Evolutionary conservation across 2,113 vertebrate genomes (phyloP).

Genomic region (Macrotis lagotis): DNA sequence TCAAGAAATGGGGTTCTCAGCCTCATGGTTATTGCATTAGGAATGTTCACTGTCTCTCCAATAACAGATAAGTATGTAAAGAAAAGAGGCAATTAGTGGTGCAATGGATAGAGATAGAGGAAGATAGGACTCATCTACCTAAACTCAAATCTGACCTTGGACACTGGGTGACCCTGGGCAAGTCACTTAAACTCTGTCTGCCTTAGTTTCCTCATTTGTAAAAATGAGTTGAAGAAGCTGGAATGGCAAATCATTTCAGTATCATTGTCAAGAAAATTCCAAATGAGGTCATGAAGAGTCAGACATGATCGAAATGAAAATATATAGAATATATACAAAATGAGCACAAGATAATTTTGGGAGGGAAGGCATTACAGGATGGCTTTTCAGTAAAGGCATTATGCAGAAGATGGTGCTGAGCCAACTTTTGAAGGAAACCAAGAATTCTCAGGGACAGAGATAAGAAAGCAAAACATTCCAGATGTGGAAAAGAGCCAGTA

Average conservation of each 20-base stretch:
- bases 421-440: neutral
- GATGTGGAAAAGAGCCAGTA: neutral
- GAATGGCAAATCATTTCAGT: neutral
- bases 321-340: neutral
- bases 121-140: neutral
- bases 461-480: neutral
- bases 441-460: neutral
- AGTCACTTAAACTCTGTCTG: neutral
- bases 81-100: neutral
- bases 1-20: neutral
- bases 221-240: neutral
- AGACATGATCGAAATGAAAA: neutral
- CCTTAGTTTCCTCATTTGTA: neutral
- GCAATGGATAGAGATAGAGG: no score
- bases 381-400: neutral
- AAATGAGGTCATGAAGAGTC: neutral
- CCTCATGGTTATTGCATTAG: neutral
- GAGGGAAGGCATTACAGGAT: neutral
- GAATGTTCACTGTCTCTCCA: neutral
- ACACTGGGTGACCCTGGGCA: neutral
- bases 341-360: neutral
- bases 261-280: neutral
- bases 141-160: neutral
- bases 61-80: neutral
- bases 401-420: neutral